A percentile compares a stretch with the other conserved stretches of the same genome.
phyloP scores from a whole-genome alignment of 1,140 invertebrate genomes.

The Pseudomyrmex sp. region DNA sequence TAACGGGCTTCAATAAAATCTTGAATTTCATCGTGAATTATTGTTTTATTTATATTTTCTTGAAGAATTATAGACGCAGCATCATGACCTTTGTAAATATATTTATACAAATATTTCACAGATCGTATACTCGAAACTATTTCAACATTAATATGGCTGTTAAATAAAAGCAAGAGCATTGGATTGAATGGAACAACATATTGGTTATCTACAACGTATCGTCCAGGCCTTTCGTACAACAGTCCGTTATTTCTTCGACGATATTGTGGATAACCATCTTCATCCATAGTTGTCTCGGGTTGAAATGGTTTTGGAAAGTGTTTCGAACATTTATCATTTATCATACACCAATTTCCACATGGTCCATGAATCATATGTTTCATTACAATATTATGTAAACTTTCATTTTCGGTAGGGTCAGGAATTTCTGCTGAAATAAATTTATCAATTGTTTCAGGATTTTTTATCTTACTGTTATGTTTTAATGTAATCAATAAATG shows the following conservation, averaged over 20 bases:
- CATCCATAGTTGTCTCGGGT: background rate
- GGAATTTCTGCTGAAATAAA: slow-evolving; percentile 13
- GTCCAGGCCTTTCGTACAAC: background rate
- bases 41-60: slow-evolving; percentile 13
- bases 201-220: background rate
- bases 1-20: slow-evolving; percentile 22
- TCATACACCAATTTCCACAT: background rate
- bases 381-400: background rate
- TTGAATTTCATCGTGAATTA: background rate
- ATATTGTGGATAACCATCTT: background rate
- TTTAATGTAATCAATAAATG: background rate
- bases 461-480: background rate
- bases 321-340: background rate
- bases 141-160: too few relatives aligned
- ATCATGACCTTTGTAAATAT: background rate
- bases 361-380: background rate
- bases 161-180: background rate
- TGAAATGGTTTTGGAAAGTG: background rate
- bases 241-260: slow-evolving; percentile 4
- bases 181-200: background rate
- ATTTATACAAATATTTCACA: too few relatives aligned
- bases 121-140: too few relatives aligned
- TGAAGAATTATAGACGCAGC: background rate
- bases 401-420: background rate
- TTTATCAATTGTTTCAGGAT: background rate